Evolutionary conservation across 2,113 vertebrate genomes (phyloP), one percentile per base, ranked within the genome.

Genomic region (Callipepla californica): DNA sequence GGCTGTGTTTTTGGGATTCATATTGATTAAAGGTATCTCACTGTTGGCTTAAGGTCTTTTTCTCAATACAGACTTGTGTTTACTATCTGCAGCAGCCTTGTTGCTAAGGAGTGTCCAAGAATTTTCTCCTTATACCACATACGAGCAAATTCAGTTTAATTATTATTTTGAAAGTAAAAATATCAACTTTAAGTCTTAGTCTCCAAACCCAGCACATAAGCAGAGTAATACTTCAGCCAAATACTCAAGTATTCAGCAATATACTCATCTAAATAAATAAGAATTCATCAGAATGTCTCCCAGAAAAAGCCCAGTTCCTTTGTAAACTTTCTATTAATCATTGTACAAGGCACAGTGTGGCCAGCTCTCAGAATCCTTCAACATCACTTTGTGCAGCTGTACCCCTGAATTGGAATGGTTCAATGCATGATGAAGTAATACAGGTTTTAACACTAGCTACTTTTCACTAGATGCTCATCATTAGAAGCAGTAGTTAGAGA

Each of bases 401-500:
- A 63, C 9, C 73, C 17, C 21, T 59, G 65, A 57, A 62, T 92
- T 94, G 86, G 93, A 95, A 96, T 95, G 94, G 73, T 96, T 94
- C 82, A 89, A 83, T 90, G 79, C 55, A 75, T 74, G 36, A 89
- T 76, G 53, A 66, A 90, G 45, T 80, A 81, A 48, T 77, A 76
- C 30, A 75, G 50, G 8, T 75, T 80, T 87, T 6, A 8, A 74
- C 28, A 59, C 38, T 70, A 91, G 30, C 75, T 72, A 90, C 91
- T 96, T 89, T 96, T 93, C 57, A 70, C 72, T 79, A 75, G 85
- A 45, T 50, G 78, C 26, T 87, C 45, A 76, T 94, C 5, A 81
- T 32, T 38, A 96, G 90, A 94, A 70, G 70, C 53, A 90, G 91
- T 93, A 94, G 84, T 95, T 91, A 92, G 57, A 96, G 48, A 89